These are phyloP conservation scores for Menidia menidia DNA, from an alignment of 2,797 vertebrate genomes.

Conservation along the genomic window DNA sequence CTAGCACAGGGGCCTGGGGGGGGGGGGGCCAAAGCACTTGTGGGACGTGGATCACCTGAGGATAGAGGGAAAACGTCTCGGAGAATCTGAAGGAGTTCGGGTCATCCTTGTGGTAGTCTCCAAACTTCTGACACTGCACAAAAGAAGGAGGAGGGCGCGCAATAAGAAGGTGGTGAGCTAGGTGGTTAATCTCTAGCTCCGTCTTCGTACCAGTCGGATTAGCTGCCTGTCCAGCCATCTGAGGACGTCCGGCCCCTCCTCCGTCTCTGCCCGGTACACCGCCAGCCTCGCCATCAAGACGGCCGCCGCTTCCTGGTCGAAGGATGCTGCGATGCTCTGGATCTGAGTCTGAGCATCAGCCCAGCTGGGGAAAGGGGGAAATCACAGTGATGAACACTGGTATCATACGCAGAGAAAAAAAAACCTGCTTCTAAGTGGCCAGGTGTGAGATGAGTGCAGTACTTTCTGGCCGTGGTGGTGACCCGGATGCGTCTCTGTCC, in stretches of 20 bases:
- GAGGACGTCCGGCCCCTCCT: conserved; percentile 97
- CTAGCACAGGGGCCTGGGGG: background rate
- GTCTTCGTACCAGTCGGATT: conserved; percentile 88
- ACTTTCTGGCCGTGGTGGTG: conserved; percentile 94
- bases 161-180: background rate
- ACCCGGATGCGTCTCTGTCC: conserved; percentile 94
- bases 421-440: background rate
- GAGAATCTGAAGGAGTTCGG: conserved; percentile 98
- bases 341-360: conserved; percentile 97
- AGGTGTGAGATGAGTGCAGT: conserved; percentile 45
- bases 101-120: conserved; percentile 98
- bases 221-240: conserved; percentile 96
- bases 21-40: background rate
- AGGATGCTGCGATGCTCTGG: conserved; percentile 95
- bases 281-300: conserved; percentile 96
- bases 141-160: background rate
- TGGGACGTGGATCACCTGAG: conserved; percentile 84
- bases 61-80: conserved; percentile 97
- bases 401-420: too few relatives aligned
- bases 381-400: background rate
- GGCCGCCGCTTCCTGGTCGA: conserved; percentile 96
- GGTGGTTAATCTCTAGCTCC: too few relatives aligned
- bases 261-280: conserved; percentile 93
- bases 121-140: conserved; percentile 96
- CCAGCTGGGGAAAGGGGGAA: conserved; percentile 83